Evolutionary conservation across 2,113 vertebrate genomes (phyloP).

Genomic region (Bubalus kerabau): DNA sequence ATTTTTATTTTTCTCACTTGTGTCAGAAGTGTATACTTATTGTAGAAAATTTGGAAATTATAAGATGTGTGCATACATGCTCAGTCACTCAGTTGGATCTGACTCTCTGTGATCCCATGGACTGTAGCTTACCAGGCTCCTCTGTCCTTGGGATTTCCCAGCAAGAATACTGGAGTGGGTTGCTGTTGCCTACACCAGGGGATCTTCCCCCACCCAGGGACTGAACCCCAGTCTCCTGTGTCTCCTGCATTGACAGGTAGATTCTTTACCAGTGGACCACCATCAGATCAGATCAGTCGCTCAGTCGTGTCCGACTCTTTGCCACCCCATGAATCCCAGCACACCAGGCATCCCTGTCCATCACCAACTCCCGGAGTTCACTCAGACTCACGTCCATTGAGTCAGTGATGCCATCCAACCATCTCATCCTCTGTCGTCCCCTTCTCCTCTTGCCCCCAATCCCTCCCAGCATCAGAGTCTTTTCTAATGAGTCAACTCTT

Average conservation of each 20-base stretch:
- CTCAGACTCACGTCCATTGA: too few relatives aligned
- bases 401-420: too few relatives aligned
- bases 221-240: background rate
- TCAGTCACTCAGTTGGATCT: background rate
- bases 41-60: slow-evolving; percentile 21
- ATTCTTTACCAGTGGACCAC: background rate
- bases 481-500: too few relatives aligned
- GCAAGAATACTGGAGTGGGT: background rate
- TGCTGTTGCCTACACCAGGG: background rate
- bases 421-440: too few relatives aligned
- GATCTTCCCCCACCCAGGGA: background rate
- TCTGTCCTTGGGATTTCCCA: background rate
- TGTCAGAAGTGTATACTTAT: background rate
- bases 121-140: background rate
- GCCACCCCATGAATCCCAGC: too few relatives aligned
- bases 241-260: background rate
- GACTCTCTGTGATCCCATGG: background rate
- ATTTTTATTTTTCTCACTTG: background rate
- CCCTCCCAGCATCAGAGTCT: too few relatives aligned
- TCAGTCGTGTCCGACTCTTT: too few relatives aligned
- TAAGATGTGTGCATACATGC: background rate
- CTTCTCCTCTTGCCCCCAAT: too few relatives aligned
- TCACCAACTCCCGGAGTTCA: too few relatives aligned
- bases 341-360: too few relatives aligned
- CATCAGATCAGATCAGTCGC: too few relatives aligned